Evolutionary conservation across 2,888 invertebrate species (phyloP), one percentile per base, ranked within the genome.

Genomic region (Neria commutata): DNA sequence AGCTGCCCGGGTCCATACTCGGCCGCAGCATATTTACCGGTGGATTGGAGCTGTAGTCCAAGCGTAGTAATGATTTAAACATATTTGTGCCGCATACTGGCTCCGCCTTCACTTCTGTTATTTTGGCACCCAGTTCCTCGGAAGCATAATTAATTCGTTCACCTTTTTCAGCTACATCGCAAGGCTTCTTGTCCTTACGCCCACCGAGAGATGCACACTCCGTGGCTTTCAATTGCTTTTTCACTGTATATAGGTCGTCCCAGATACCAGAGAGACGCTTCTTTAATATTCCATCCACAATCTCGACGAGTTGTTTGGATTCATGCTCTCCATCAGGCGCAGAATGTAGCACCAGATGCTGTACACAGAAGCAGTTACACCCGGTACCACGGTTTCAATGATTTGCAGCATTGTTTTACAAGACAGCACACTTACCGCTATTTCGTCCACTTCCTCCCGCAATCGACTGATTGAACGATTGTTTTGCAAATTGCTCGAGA

Each of bases 111-210:
- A 71, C 71, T 5, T 49, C 11, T 1, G 61, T 29, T 19, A 77
- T 62, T 14, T 66, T 67, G 1, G 77, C 77, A 1, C 77, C 77
- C 47, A 77, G 51, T 1, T 75, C 71, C 10, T 74, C 74, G 0
- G 71, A 57, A 0, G 78, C 77, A 52, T 71, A 77, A 53, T 77
- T 77, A 1, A 76, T 58, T 10, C 73, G 69, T 0, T 48, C 55
- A 1, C 21, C 2, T 3, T 51, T 29, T 23, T 49, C 52, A 0
- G 14, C 42, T n/a, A 60, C 4, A 0, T 56, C 3, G 1, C 23
- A 25, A 3, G 50, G 3, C 0, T 16, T 16, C 52, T 50, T 11
- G 1, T 16, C 3, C 21, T 5, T 4, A 14, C 40, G 17, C 40
- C 8, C 5, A 40, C 5, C 5, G 5, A 23, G 48, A 1, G 33